A percentile compares a stretch with the other conserved stretches of the same genome.
These are phyloP conservation scores for Hafferia zeledoni DNA, from an alignment of 2,797 vertebrate genomes.

Conservation along the genomic window DNA sequence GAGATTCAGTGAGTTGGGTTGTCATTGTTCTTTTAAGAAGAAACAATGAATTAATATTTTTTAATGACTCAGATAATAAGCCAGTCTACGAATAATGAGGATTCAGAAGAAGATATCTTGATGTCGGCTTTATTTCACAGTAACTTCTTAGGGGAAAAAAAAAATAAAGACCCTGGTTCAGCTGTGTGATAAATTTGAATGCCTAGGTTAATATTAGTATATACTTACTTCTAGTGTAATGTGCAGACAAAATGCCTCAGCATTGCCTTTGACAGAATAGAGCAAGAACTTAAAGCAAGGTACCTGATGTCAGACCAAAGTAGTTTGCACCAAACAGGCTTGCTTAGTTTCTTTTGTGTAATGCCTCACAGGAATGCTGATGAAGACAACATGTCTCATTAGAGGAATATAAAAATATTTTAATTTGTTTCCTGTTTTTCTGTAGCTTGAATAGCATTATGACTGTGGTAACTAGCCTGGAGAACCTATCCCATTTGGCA, in stretches of 20 bases:
- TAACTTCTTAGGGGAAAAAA: background rate
- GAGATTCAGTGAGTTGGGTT: background rate
- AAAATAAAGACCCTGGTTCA: background rate
- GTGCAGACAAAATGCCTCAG: background rate
- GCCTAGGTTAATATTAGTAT: background rate
- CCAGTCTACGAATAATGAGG: accelerated
- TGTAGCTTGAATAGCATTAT: background rate
- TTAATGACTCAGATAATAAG: background rate
- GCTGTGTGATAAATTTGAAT: background rate
- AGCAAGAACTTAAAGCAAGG: background rate
- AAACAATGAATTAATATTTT: background rate
- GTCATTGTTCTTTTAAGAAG: background rate
- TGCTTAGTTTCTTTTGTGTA: background rate
- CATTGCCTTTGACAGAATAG: background rate
- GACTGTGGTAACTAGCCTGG: background rate
- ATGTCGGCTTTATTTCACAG: background rate
- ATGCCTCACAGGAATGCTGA: background rate
- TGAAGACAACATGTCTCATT: background rate
- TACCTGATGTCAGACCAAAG: background rate
- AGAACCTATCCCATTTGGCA: background rate
- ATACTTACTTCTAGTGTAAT: background rate
- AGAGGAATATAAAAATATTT: background rate
- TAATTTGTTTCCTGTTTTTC: background rate
- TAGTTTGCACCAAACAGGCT: background rate
- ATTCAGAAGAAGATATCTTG: background rate